Conservation (phyloP, 2,113 vertebrate species). For the Piprites chloris region DNA sequence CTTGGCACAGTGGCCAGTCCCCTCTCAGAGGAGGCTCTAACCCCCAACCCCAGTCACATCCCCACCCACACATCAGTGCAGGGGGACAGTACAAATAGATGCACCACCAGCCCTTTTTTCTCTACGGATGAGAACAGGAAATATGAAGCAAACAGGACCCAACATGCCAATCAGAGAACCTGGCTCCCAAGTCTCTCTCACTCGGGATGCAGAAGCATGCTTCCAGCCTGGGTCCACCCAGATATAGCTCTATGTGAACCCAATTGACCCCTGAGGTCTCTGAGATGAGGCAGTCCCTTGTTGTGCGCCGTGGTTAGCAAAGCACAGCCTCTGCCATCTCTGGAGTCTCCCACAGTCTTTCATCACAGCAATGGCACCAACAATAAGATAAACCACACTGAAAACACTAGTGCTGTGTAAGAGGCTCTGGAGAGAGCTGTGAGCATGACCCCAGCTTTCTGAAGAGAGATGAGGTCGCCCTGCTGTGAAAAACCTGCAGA, state of each 20-base stretch:
- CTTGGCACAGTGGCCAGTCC: accelerated
- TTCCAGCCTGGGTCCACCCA: background rate
- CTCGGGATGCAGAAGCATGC: background rate
- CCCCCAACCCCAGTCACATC: background rate
- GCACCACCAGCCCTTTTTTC: background rate
- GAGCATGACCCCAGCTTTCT: background rate
- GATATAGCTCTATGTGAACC: accelerated
- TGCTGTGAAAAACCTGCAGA: background rate
- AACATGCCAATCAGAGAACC: background rate
- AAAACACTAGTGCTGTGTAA: background rate
- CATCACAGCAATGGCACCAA: background rate
- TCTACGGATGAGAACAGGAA: accelerated
- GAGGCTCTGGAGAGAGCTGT: background rate
- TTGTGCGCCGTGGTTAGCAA: background rate
- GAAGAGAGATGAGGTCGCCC: background rate
- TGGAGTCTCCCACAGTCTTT: background rate
- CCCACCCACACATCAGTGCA: background rate
- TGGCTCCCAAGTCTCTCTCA: accelerated
- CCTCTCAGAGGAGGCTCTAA: background rate
- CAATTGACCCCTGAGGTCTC: background rate
- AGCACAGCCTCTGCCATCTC: background rate
- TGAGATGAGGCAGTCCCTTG: background rate
- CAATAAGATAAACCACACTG: background rate
- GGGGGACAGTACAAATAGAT: background rate
- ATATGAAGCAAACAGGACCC: background rate